These are phyloP conservation scores for Orthonychiurus folsomi DNA, from an alignment of 2,888 invertebrate species.

Conservation along the genomic window DNA sequence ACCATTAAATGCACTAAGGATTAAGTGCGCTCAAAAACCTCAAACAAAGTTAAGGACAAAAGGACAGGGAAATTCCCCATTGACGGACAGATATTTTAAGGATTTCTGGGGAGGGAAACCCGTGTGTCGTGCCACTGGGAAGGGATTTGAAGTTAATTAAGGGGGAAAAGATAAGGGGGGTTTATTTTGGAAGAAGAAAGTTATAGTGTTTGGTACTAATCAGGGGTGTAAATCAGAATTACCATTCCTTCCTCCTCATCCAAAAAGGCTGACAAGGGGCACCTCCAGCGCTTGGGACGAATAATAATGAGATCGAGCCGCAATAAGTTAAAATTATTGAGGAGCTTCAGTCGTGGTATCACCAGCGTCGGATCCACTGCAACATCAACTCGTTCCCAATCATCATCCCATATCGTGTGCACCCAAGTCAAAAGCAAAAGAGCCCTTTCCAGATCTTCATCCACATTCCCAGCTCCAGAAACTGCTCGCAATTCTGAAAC, in stretches of 20 bases:
- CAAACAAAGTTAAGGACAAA: no score
- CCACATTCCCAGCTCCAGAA: not conserved
- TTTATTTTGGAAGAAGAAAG: no score
- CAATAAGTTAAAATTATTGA: slow-evolving; percentile 38
- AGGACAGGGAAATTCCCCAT: no score
- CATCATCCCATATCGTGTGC: not conserved
- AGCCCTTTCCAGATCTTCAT: not conserved
- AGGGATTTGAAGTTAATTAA: no score
- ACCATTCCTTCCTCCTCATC: not conserved
- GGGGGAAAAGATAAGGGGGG: no score
- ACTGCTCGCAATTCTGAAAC: not conserved
- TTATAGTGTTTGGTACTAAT: no score
- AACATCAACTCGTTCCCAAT: slow-evolving; percentile 9
- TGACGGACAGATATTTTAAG: no score
- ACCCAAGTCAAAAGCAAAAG: no score
- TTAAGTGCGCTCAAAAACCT: no score
- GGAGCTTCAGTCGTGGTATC: slow-evolving; percentile 38
- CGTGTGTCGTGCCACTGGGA: no score
- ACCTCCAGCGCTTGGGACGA: not conserved
- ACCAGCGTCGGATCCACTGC: slow-evolving; percentile 12
- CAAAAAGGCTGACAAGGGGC: not conserved
- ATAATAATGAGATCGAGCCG: slow-evolving; percentile 39
- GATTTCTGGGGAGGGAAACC: no score
- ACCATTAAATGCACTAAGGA: no score
- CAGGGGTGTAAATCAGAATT: not conserved